Conservation (phyloP, 2,888 invertebrate species). For the Eupithecia centaureata region DNA sequence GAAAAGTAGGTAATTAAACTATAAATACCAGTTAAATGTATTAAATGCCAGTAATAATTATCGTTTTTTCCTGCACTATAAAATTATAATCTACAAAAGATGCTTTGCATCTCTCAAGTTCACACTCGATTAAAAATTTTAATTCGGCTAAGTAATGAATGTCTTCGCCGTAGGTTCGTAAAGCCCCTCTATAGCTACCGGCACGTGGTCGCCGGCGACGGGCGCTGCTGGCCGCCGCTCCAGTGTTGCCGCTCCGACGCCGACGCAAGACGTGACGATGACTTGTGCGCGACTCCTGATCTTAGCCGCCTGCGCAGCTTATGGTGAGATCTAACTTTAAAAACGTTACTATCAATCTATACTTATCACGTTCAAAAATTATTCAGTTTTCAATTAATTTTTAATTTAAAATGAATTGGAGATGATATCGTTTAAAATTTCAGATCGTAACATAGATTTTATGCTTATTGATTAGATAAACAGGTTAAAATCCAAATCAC, state of each 20-base stretch:
- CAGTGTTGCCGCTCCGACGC: slow-evolving; percentile 71
- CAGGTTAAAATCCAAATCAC: not conserved
- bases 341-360: not conserved
- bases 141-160: too few relatives aligned
- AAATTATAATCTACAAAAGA: too few relatives aligned
- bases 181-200: slow-evolving; percentile 60
- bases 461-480: not conserved
- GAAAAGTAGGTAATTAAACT: too few relatives aligned
- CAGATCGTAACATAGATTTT: not conserved
- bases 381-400: not conserved
- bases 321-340: slow-evolving; percentile 61
- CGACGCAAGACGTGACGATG: slow-evolving; percentile 75
- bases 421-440: not conserved
- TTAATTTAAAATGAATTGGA: not conserved
- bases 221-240: slow-evolving; percentile 54
- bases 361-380: not conserved
- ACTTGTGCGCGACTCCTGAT: slow-evolving; percentile 68
- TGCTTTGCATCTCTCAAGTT: too few relatives aligned
- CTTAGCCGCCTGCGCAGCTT: slow-evolving; percentile 68
- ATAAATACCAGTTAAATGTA: too few relatives aligned
- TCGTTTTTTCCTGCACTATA: too few relatives aligned
- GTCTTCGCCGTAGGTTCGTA: not conserved
- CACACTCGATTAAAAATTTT: too few relatives aligned
- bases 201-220: slow-evolving; percentile 47
- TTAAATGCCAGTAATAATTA: too few relatives aligned